Conservation (phyloP, 1,140 invertebrate genomes). For the Choristoneura fumiferana region DNA sequence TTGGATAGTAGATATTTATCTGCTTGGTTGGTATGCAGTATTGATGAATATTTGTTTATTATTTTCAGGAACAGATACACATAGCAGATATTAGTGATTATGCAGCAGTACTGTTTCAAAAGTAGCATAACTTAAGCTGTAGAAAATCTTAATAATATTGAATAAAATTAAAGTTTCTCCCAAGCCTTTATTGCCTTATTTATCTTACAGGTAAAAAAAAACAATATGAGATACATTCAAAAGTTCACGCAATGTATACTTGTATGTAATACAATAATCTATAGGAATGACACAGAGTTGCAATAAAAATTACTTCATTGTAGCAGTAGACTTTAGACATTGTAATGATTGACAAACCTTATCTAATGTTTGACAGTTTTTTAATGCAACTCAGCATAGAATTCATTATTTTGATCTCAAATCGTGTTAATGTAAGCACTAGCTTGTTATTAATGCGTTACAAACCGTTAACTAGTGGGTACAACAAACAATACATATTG, state of each 20-base stretch:
- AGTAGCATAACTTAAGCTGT: slow-evolving; percentile 28
- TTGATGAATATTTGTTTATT: slow-evolving; percentile 26
- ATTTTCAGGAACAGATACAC: slow-evolving; percentile 76
- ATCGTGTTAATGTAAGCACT: not conserved
- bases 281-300: slow-evolving; percentile 2
- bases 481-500: not conserved
- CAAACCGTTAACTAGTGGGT: not conserved
- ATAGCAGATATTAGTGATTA: slow-evolving; percentile 64
- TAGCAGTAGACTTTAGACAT: too few relatives aligned
- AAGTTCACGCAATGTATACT: slow-evolving; percentile 10
- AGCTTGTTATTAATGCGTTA: not conserved
- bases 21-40: not conserved
- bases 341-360: too few relatives aligned
- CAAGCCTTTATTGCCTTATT: not conserved
- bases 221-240: not conserved
- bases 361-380: not conserved
- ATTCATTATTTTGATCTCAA: slow-evolving; percentile 3
- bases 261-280: not conserved
- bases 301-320: not conserved
- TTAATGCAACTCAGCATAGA: slow-evolving; percentile 3
- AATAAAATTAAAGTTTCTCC: not conserved
- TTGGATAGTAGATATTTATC: not conserved
- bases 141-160: slow-evolving; percentile 18
- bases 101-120: slow-evolving; percentile 45
- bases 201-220: not conserved